phyloP scores from a whole-genome alignment of 35 echinoderm and acorn worm species.

The Chiridota heheva region DNA sequence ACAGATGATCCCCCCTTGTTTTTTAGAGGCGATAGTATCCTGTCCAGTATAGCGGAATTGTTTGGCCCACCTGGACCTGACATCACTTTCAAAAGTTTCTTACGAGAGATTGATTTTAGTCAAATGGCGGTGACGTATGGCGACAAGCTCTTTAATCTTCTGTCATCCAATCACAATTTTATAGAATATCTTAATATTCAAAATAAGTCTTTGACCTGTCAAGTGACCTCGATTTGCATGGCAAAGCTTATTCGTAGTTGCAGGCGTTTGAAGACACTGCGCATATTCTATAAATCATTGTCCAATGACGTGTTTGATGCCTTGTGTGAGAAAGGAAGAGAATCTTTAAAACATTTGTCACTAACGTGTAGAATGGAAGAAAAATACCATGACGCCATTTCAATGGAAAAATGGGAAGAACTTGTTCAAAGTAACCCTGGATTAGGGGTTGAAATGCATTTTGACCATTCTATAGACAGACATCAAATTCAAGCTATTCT shows the following conservation, averaged over 20 bases:
- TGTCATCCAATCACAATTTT: constrained; percentile 70
- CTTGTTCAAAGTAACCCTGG: constrained; percentile 46
- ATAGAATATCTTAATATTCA: constrained; percentile 80
- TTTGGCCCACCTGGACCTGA: constrained; percentile 83
- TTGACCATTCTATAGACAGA: constrained; percentile 91
- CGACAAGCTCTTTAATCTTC: constrained; percentile 60
- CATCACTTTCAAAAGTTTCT: constrained; percentile 28
- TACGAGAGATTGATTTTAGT: constrained; percentile 70
- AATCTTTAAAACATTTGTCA: constrained; percentile 60
- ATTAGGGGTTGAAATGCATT: constrained; percentile 59
- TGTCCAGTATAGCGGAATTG: constrained; percentile 70
- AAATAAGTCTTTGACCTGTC: constrained; percentile 80
- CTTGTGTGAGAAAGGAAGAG: constrained; percentile 44
- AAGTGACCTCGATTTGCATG: constrained; percentile 50
- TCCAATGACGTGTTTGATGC: constrained; percentile 72
- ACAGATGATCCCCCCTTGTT: constrained; percentile 86
- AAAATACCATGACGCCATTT: constrained; percentile 81
- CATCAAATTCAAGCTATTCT: constrained; percentile 80
- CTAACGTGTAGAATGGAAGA: constrained; percentile 80
- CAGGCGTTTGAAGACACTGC: constrained; percentile 42
- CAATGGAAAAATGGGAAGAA: constrained; percentile 62
- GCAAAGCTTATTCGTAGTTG: constrained; percentile 70
- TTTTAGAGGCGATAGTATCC: constrained; percentile 78
- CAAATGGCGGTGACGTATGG: constrained; percentile 56
- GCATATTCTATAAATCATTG: constrained; percentile 72